Evolutionary conservation across 2,888 invertebrate species (phyloP).

Genomic region (Megamerina dolium): DNA sequence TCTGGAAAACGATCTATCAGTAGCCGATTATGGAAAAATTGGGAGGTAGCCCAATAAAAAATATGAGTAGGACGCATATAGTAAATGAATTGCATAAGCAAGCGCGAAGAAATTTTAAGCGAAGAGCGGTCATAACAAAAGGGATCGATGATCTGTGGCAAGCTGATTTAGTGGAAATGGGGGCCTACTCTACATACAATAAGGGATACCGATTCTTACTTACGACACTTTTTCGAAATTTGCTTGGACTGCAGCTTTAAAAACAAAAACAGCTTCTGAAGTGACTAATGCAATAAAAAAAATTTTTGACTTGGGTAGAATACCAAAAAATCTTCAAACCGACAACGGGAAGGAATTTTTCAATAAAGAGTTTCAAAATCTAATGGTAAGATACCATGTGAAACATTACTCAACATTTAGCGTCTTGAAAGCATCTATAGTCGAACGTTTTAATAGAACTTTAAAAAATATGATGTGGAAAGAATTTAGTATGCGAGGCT

Average conservation of each 20-base stretch:
- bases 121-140: constrained; percentile 14
- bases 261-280: constrained; percentile 7
- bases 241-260: constrained; percentile 5
- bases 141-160: constrained; percentile 17
- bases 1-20: too few species aligned
- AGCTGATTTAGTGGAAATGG: constrained; percentile 36
- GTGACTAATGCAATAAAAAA: constrained; percentile 8
- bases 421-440: constrained; percentile 16
- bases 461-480: constrained; percentile 27
- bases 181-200: constrained; percentile 31
- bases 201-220: constrained; percentile 36
- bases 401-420: constrained; percentile 22
- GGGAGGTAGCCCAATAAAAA: too few species aligned
- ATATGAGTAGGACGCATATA: constrained; percentile 8
- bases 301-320: constrained; percentile 8
- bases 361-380: too few species aligned
- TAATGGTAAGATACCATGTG: constrained; percentile 14
- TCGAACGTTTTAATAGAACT: too few species aligned
- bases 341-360: too few species aligned
- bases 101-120: constrained; percentile 14
- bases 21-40: too few species aligned
- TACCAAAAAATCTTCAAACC: too few species aligned
- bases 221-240: constrained; percentile 25
- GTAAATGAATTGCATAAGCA: constrained; percentile 16
- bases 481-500: constrained; percentile 29